Evolutionary conservation across 1,140 invertebrate genomes (phyloP).

Genomic region (Pseudomyrmex gracilis): DNA sequence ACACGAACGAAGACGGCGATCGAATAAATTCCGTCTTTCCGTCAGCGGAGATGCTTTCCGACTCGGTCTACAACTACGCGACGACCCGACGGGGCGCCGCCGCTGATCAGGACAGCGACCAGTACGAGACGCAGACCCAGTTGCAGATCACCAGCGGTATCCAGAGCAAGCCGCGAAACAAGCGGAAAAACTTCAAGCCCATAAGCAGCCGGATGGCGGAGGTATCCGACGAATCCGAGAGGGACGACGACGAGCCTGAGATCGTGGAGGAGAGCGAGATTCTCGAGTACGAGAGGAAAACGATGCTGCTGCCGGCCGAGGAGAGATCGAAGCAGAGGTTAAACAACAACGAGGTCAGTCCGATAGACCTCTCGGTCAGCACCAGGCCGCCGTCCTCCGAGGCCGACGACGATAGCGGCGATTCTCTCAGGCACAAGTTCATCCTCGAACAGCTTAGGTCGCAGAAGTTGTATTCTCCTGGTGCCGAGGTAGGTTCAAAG

Average conservation of each 20-base stretch:
- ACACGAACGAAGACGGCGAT: slow-evolving; percentile 15
- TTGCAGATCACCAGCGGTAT: slow-evolving; percentile 82
- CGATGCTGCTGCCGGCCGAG: slow-evolving; percentile 76
- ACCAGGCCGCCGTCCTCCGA: slow-evolving; percentile 83
- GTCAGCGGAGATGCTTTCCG: slow-evolving; percentile 85
- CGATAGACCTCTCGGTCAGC: slow-evolving; percentile 83
- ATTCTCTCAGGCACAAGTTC: slow-evolving; percentile 83
- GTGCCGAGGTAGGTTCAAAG: slow-evolving; percentile 78
- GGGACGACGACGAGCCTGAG: slow-evolving; percentile 79
- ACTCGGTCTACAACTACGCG: slow-evolving; percentile 85
- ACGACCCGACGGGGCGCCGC: slow-evolving; percentile 81
- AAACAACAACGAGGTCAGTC: slow-evolving; percentile 84
- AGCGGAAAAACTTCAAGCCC: slow-evolving; percentile 87
- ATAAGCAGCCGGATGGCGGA: slow-evolving; percentile 86
- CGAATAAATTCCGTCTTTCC: slow-evolving; percentile 51
- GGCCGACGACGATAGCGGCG: slow-evolving; percentile 81
- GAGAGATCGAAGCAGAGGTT: slow-evolving; percentile 82
- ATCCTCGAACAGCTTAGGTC: slow-evolving; percentile 83
- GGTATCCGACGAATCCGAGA: slow-evolving; percentile 83
- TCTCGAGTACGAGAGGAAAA: slow-evolving; percentile 82
- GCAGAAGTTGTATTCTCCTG: slow-evolving; percentile 82
- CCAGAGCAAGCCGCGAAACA: slow-evolving; percentile 84
- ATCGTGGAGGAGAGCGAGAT: slow-evolving; percentile 78
- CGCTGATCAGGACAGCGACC: slow-evolving; percentile 83
- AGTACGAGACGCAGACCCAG: slow-evolving; percentile 80